These are phyloP conservation scores for Trileptium ribeirensis DNA, from an alignment of 2,888 invertebrate genomes.

Conservation along the genomic window DNA sequence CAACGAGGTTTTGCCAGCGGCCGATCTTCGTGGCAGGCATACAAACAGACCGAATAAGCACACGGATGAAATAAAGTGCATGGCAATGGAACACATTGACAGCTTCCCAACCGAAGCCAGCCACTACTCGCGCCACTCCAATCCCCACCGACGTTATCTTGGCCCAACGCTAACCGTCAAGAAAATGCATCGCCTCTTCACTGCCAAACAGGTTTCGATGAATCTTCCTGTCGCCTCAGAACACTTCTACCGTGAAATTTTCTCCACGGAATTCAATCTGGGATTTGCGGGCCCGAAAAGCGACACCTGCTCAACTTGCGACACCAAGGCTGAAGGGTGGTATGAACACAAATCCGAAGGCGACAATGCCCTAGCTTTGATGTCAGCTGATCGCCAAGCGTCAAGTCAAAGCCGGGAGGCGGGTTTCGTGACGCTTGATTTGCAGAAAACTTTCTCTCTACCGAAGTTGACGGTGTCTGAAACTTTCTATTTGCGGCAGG, in stretches of 20 bases:
- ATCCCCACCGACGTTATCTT: background rate
- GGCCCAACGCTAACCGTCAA: background rate
- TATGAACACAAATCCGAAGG: too few relatives aligned
- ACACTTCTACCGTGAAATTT: background rate
- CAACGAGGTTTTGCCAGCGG: too few relatives aligned
- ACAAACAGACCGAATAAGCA: too few relatives aligned
- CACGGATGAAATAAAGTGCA: too few relatives aligned
- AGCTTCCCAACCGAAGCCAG: background rate
- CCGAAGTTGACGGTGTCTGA: background rate
- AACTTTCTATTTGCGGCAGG: background rate
- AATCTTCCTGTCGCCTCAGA: background rate
- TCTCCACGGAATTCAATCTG: constrained; percentile 9
- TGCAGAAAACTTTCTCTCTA: too few relatives aligned
- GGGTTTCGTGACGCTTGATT: too few relatives aligned
- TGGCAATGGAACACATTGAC: background rate
- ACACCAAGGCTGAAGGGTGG: background rate
- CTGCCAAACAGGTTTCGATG: background rate
- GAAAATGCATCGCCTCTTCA: background rate
- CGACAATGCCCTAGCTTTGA: too few relatives aligned
- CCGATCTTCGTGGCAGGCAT: too few relatives aligned
- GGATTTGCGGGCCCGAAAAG: background rate
- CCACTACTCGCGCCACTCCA: background rate
- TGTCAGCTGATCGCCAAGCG: too few relatives aligned
- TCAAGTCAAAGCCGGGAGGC: too few relatives aligned
- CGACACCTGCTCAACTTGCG: constrained; percentile 7